These are phyloP conservation scores for Corythaixoides concolor DNA, from an alignment of 2,113 vertebrate species.

Conservation along the genomic window DNA sequence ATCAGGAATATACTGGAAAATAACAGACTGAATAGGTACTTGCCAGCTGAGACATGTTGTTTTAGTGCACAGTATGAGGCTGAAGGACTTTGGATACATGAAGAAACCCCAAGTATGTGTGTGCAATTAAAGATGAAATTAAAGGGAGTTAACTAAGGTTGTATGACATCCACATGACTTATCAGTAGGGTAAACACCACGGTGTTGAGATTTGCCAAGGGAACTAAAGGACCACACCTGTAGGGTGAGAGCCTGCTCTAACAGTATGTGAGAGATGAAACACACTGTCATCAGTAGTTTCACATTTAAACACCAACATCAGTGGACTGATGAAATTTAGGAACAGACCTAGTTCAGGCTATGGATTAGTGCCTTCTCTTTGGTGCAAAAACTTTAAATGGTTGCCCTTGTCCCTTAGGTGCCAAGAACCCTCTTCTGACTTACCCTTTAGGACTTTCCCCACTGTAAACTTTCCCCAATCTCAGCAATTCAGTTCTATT, in stretches of 20 bases:
- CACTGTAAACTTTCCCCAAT: background rate
- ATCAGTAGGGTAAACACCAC: background rate
- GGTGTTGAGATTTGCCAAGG: background rate
- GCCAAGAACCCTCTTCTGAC: background rate
- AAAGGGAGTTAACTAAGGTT: background rate
- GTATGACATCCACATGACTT: background rate
- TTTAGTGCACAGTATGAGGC: background rate
- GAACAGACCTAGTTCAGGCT: background rate
- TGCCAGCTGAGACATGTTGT: background rate
- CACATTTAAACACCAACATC: background rate
- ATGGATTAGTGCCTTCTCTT: background rate
- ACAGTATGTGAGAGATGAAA: background rate
- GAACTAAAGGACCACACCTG: constrained; percentile 9
- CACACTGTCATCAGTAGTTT: background rate
- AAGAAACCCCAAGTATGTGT: background rate
- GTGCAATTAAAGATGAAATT: constrained; percentile 18
- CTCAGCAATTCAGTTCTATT: background rate
- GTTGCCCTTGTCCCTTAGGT: background rate
- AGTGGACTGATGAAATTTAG: background rate
- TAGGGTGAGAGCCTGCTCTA: background rate
- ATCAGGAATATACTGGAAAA: background rate
- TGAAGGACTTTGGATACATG: background rate
- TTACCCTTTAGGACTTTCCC: background rate
- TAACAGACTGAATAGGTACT: background rate
- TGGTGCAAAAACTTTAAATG: background rate